A percentile compares a stretch with the other conserved stretches of the same genome.
phyloP scores from a whole-genome alignment of 2,113 vertebrate genomes.

The Saccopteryx bilineata region DNA sequence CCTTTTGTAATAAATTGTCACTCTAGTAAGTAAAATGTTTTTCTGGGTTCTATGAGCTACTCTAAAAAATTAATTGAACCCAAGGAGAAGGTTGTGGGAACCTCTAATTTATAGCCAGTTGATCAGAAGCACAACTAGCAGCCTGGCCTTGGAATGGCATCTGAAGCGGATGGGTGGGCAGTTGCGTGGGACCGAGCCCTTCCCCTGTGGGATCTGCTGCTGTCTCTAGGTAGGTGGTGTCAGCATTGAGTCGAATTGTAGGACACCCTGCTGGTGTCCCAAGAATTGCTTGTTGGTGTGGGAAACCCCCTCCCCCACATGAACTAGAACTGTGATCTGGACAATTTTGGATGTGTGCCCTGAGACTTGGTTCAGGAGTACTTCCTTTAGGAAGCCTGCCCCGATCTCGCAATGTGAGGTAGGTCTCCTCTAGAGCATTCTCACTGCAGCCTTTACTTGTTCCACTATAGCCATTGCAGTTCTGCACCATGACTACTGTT shows the following conservation, averaged over 20 bases:
- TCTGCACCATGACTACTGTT: neutral
- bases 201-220: neutral
- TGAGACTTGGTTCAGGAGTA: neutral
- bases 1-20: neutral
- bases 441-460: neutral
- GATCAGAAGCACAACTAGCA: neutral
- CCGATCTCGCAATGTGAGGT: neutral
- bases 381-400: neutral
- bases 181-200: neutral
- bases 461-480: neutral
- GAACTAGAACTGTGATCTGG: neutral
- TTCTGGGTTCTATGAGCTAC: neutral
- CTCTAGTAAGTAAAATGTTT: neutral
- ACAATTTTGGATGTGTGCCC: neutral
- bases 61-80: constrained; percentile 3
- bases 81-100: neutral
- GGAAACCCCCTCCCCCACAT: neutral
- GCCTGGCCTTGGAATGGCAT: neutral
- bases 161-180: neutral
- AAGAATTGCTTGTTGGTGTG: neutral
- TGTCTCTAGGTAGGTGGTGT: neutral
- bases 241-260: neutral
- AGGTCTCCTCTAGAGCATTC: neutral
- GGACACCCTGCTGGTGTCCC: neutral
- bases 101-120: neutral